A percentile compares a stretch with the other conserved stretches of the same genome.
These are phyloP conservation scores for Protonemura montana DNA, from an alignment of 2,888 invertebrate species.

Conservation along the genomic window DNA sequence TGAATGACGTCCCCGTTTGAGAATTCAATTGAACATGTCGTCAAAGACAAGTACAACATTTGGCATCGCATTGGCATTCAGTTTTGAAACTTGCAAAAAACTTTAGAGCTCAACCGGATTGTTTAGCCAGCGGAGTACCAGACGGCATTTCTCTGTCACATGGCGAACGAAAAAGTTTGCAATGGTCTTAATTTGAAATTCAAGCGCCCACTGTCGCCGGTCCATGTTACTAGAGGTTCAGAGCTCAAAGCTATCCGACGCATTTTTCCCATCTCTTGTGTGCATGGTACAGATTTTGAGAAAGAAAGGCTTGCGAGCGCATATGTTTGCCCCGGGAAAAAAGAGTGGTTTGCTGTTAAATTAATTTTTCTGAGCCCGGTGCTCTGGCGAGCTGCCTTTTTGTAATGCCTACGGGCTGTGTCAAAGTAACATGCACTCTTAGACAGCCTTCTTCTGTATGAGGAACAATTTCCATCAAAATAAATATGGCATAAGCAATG, in stretches of 20 bases:
- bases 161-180: neutral
- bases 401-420: too few relatives aligned
- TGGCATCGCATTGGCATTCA: neutral
- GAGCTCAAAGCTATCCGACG: neutral
- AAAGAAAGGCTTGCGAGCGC: neutral
- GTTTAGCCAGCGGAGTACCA: neutral
- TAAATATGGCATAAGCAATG: too few relatives aligned
- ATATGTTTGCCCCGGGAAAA: neutral
- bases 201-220: neutral
- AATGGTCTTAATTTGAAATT: neutral
- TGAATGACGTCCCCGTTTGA: neutral
- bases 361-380: neutral
- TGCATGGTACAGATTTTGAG: neutral
- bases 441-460: too few relatives aligned
- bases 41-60: slow-evolving; percentile 1
- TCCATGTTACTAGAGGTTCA: neutral
- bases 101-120: neutral
- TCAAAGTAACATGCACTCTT: too few relatives aligned
- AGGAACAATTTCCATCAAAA: too few relatives aligned
- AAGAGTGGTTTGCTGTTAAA: neutral
- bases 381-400: too few relatives aligned
- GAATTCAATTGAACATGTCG: neutral
- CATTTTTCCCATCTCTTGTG: neutral
- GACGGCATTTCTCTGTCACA: neutral
- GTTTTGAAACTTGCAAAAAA: neutral